Base-by-base conservation (phyloP, 2,797 vertebrate species). In the Cyprinella venusta region DNA sequence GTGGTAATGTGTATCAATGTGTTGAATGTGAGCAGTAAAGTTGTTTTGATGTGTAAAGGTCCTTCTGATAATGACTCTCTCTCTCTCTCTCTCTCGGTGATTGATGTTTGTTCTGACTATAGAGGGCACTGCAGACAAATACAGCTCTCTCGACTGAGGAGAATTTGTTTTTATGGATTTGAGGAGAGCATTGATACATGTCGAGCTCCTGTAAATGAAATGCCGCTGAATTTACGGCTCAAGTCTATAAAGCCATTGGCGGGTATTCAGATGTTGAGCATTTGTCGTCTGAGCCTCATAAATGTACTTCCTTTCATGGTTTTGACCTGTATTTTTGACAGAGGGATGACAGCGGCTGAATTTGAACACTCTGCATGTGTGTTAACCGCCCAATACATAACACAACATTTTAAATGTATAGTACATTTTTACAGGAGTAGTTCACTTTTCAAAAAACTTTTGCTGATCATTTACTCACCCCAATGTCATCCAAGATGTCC, bases 81-180 rank as follows among this genome's bases (percentile, higher is more conserved):
- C 42, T 72, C 48, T 74, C 45, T 71, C 24, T 75, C 3, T 36
- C 48, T n/a, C 26, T 21, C 33, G 10, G 54, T 65, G 76, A 78
- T 78, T 85, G 75, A 82, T 84, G 74, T 86, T 71, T 79, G 69
- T 79, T 56, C 56, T 24, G 83, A 82, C 70, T 59, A 78, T 59
- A 88, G 85, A 87, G 84, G 86, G 86, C 86, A 85, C 84, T 87
- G 75, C 40, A 84, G 76, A 85, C 84, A 84, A 80, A 85, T 86
- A 42, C 56, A 68, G 85, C 63, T 24, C 38, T 70, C 63, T 26
- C 26, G 38, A 50, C 45, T 61, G 10, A 61, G 24, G 33, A 45
- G 50, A 19, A 79, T 26, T 54, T 15, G 45, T 36, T 16, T 76
- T 61, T 40, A 63, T 78, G 65, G 26, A 72, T 64, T 59, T 52